Base-by-base conservation (phyloP, 2,113 vertebrate genomes). In the Poeciliopsis occidentalis region DNA sequence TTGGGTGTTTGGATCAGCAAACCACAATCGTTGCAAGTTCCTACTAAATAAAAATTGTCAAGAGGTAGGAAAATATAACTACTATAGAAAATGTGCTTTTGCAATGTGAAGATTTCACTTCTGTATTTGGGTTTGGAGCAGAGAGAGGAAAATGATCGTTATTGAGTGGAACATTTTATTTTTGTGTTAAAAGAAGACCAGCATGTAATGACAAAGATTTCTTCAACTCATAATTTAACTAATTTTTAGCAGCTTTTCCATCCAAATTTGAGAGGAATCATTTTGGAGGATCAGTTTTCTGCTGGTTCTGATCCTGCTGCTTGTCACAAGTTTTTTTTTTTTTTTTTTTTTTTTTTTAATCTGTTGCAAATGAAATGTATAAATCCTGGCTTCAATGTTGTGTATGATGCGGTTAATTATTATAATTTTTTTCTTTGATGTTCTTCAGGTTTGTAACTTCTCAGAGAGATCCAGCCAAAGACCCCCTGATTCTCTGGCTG, bases 401-500 rank as follows among this genome's bases (percentile, higher is more conserved):
- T 41, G 39, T 41, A 13, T 41, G 39, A 4, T 13, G 1, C 12
- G 13, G 13, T 41, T 15, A 41, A 12, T 15, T 41, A 4, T 15
- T 8, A 41, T n/a, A n/a, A n/a, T 65, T 60, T 15, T 8, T 51
- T 65, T 60, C 24, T 19, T 1, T 32, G 24, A 17, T 64, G 8
- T 66, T 34, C 44, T 82, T 32, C 77, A 95, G 95, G 95, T 95
- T 95, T 85, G 95, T 95, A 76, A 94, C 94, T 0, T 95, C 95
- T 51, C 93, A 94, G 87, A 74, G 87, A 30, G 76, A 93, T 83
- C 95, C 95, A 0, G 47, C 69, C 29, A 89, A 83, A 30, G 95
- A 95, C 79, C 94, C 95, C 4, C 60, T 95, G 62, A 91, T 95
- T n/a, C 90, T 95, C 6, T 95, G 95, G 95, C 76, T 95, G 73